Evolutionary conservation across 2,113 vertebrate species (phyloP).

Genomic region (Scortum barcoo): DNA sequence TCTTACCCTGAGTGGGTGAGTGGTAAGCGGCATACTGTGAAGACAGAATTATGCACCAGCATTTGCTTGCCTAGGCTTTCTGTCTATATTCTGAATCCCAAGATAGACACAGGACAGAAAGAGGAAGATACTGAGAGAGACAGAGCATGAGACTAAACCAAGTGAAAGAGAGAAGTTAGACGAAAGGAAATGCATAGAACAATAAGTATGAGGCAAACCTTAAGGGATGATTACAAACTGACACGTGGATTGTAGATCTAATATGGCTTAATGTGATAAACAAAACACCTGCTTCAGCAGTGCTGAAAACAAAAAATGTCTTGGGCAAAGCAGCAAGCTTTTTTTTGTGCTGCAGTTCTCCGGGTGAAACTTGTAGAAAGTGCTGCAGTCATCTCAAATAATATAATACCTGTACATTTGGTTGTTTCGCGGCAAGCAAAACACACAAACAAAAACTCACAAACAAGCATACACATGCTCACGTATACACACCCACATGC

Average conservation of each 20-base stretch:
- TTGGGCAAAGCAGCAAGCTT: constrained; percentile 21
- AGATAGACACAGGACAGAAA: constrained; percentile 36
- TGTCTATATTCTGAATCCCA: constrained; percentile 50
- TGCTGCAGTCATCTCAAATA: constrained; percentile 71
- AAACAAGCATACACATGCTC: constrained; percentile 8
- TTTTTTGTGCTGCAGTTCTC: constrained; percentile 50
- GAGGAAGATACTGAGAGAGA: constrained; percentile 5
- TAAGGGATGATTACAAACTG: constrained; percentile 17
- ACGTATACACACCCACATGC: too few relatives aligned
- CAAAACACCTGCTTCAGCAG: background rate
- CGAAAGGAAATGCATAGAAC: background rate
- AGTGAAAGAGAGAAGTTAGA: constrained; percentile 1
- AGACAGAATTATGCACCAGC: constrained; percentile 60
- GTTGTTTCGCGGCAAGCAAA: constrained; percentile 34
- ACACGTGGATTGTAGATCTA: background rate
- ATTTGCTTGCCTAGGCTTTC: constrained; percentile 63
- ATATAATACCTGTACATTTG: constrained; percentile 46
- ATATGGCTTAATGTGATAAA: background rate
- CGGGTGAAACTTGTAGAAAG: constrained; percentile 60
- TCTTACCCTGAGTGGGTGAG: constrained; percentile 62
- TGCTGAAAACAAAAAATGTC: constrained; percentile 10
- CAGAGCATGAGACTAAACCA: constrained; percentile 8
- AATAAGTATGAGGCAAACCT: constrained; percentile 22
- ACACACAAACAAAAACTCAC: constrained; percentile 36
- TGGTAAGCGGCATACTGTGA: constrained; percentile 59